These are phyloP conservation scores for Pangasius krempfi DNA, from an alignment of 2,797 vertebrate species.

Conservation along the genomic window DNA sequence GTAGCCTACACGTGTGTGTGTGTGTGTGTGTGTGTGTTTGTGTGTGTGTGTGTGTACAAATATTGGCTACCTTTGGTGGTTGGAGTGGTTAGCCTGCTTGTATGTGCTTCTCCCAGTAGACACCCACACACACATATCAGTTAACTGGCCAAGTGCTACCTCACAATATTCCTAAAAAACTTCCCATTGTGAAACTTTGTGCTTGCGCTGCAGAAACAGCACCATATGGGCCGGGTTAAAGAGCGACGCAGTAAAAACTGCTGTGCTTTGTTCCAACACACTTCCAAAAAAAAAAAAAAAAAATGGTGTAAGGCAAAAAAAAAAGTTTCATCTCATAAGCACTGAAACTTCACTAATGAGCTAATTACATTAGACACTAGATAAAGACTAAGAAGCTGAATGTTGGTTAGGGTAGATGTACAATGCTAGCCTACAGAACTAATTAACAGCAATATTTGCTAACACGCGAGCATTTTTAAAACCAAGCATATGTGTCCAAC, in stretches of 20 bases:
- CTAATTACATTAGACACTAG: conserved; percentile 7
- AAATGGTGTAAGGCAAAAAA: neutral
- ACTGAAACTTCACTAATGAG: conserved; percentile 6
- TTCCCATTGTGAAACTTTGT: conserved; percentile 28
- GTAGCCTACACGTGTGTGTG: neutral
- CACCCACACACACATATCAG: neutral
- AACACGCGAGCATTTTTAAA: neutral
- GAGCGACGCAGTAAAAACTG: neutral
- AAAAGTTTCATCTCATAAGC: neutral
- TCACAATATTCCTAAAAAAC: conserved; percentile 22
- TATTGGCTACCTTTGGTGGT: neutral
- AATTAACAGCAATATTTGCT: neutral
- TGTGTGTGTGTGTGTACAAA: neutral
- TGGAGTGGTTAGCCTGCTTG: conserved; percentile 12
- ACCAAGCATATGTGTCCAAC: neutral
- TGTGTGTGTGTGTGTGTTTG: too few species aligned
- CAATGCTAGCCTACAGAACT: neutral
- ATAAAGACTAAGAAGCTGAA: neutral
- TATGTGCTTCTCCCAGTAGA: neutral
- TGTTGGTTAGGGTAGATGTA: neutral
- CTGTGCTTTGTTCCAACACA: conserved; percentile 3
- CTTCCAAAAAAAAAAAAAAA: neutral
- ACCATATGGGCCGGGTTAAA: conserved; percentile 32
- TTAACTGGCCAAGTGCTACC: neutral
- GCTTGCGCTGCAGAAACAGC: conserved; percentile 20